Evolutionary conservation across 1,140 invertebrate species (phyloP).

Genomic region (Caenorhabditis latens): DNA sequence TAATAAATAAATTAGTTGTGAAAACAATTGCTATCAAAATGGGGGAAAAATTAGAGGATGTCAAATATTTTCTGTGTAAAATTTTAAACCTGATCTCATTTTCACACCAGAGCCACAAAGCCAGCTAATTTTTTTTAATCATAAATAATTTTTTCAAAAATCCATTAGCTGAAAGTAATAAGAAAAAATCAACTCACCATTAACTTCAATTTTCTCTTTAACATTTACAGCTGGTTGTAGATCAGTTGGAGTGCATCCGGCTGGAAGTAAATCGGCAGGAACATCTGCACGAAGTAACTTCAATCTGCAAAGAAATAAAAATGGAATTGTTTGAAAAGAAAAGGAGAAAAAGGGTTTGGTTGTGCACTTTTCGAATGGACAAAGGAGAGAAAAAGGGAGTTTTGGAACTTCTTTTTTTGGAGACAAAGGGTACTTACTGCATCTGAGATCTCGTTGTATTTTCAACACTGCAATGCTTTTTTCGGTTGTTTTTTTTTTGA

Average conservation of each 20-base stretch:
- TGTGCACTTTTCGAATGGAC: not conserved
- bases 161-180: not conserved
- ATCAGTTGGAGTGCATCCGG: slow-evolving; percentile 70
- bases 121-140: not conserved
- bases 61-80: no score
- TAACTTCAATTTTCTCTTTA: slow-evolving; percentile 77
- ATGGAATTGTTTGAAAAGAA: not conserved
- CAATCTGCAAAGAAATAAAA: slow-evolving; percentile 64
- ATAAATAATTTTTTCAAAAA: not conserved
- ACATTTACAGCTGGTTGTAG: slow-evolving; percentile 75
- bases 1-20: slow-evolving; percentile 17
- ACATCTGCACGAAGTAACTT: slow-evolving; percentile 75
- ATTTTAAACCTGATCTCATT: no score
- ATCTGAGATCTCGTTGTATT: slow-evolving; percentile 1
- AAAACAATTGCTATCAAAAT: no score
- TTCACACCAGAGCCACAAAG: not conserved
- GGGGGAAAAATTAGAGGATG: no score
- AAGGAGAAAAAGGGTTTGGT: not conserved
- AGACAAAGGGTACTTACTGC: slow-evolving; percentile 48
- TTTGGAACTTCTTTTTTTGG: not conserved
- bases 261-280: slow-evolving; percentile 73
- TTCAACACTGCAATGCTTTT: slow-evolving; percentile 14
- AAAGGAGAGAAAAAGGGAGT: slow-evolving; percentile 15
- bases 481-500: no score
- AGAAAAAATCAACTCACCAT: slow-evolving; percentile 67